Evolutionary conservation across 2,888 invertebrate genomes (phyloP).

Genomic region (Dolichopus griseipennis): DNA sequence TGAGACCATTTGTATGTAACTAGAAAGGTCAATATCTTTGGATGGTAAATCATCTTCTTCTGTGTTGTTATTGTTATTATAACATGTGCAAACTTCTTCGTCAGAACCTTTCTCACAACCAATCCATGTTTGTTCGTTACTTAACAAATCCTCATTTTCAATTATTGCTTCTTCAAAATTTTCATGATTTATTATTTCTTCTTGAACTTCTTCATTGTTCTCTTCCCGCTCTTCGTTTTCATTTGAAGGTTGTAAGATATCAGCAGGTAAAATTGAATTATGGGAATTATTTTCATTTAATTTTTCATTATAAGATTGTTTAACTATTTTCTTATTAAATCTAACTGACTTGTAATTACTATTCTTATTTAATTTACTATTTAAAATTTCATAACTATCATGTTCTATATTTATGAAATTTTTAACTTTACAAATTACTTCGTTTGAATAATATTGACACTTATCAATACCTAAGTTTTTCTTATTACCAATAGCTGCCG

Average conservation of each 20-base stretch:
- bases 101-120: constrained; percentile 42
- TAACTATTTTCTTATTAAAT: constrained; percentile 7
- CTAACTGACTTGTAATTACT: constrained; percentile 8
- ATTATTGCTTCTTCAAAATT: neutral
- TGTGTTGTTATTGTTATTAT: constrained; percentile 29
- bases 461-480: constrained; percentile 5
- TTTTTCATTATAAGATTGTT: neutral
- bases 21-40: constrained; percentile 34
- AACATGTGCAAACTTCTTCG: constrained; percentile 43
- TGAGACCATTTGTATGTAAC: constrained; percentile 33
- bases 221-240: neutral
- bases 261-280: neutral
- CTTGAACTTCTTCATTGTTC: neutral
- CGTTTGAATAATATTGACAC: neutral
- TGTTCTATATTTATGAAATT: neutral
- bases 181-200: neutral
- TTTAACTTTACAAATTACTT: neutral
- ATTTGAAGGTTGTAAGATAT: neutral
- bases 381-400: constrained; percentile 1
- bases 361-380: constrained; percentile 7
- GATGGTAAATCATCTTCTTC: constrained; percentile 25
- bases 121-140: constrained; percentile 36
- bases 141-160: neutral
- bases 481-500: neutral
- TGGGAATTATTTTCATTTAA: constrained; percentile 1